A percentile compares a stretch with the other conserved stretches of the same genome.
Conservation (phyloP, 2,113 vertebrate species). For the Procapra przewalskii region DNA sequence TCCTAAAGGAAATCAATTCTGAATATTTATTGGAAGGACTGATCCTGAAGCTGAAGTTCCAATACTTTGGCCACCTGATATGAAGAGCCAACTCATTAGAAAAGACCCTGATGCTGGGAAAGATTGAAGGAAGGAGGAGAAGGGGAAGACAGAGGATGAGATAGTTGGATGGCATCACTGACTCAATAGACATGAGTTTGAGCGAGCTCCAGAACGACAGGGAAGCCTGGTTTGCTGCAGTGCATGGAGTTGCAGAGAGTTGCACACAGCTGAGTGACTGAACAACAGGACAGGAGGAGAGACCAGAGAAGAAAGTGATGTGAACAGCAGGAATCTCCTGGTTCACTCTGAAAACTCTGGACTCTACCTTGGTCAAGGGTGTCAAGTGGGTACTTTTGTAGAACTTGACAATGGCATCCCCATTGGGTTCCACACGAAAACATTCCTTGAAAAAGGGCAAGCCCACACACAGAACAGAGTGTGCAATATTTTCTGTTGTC, state of each 20-base stretch:
- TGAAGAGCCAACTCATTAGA: background rate
- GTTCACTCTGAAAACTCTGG: background rate
- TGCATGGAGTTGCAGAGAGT: background rate
- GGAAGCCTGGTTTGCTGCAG: background rate
- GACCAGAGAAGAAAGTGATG: background rate
- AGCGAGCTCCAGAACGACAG: background rate
- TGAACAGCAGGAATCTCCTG: background rate
- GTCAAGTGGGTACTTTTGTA: fast-evolving
- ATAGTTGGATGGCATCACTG: background rate
- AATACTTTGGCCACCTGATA: background rate
- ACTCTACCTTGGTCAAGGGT: background rate
- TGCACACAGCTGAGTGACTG: fast-evolving
- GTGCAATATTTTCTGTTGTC: background rate
- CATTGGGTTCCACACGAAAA: fast-evolving
- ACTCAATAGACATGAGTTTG: background rate
- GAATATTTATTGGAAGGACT: background rate
- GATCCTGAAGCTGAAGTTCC: background rate
- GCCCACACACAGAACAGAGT: background rate
- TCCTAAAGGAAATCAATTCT: background rate
- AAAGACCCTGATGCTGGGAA: background rate
- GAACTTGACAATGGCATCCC: fast-evolving
- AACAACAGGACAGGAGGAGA: background rate
- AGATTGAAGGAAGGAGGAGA: background rate
- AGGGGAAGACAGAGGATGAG: background rate
- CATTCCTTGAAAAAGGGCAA: background rate